Evolutionary conservation across 2,113 vertebrate species (phyloP).

Genomic region (Paramisgurnus dabryanus): DNA sequence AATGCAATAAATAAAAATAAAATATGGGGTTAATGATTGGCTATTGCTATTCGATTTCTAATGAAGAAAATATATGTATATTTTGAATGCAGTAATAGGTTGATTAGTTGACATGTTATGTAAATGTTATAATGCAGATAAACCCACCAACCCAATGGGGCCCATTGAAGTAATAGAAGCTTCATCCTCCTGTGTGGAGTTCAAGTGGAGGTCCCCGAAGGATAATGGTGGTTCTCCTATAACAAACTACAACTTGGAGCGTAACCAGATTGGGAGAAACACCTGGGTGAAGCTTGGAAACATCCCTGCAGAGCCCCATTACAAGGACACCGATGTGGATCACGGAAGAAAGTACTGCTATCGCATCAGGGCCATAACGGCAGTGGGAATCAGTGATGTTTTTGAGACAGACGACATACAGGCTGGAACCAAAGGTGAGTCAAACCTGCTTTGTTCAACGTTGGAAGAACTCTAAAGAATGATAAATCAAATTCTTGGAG

Average conservation of each 20-base stretch:
- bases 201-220: conserved; percentile 80
- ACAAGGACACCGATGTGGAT: conserved; percentile 78
- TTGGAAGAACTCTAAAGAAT: background rate
- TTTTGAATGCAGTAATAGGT: too few species aligned
- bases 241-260: conserved; percentile 79
- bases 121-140: conserved; percentile 65
- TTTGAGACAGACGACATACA: conserved; percentile 83
- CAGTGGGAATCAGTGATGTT: conserved; percentile 75
- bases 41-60: too few species aligned
- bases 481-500: background rate
- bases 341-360: conserved; percentile 83
- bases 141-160: conserved; percentile 78
- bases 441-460: background rate
- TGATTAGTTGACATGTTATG: background rate
- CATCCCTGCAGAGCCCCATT: conserved; percentile 69
- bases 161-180: conserved; percentile 79
- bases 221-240: conserved; percentile 81
- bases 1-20: too few species aligned
- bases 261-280: conserved; percentile 79
- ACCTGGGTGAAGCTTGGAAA: conserved; percentile 83
- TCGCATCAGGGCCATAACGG: conserved; percentile 79
- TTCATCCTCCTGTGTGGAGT: conserved; percentile 69
- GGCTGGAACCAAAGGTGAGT: conserved; percentile 81
- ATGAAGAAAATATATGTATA: too few species aligned
- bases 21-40: too few species aligned